phyloP scores from a whole-genome alignment of 2,113 vertebrate species.

The Pavo muticus region DNA sequence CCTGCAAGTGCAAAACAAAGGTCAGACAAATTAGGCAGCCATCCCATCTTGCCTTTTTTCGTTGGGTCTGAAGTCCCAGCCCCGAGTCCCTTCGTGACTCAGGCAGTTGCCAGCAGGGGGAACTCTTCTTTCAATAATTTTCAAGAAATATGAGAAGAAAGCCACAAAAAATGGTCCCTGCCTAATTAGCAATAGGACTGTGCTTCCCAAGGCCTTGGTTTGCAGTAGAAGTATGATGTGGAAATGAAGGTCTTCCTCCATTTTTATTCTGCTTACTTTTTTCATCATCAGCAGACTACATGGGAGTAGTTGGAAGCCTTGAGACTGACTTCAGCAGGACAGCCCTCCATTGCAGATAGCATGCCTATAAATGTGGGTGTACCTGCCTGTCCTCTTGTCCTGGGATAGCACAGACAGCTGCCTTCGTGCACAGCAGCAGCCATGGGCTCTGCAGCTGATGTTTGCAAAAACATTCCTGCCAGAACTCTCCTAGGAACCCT shows the following conservation, averaged over 20 bases:
- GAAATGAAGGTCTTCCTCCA: background rate
- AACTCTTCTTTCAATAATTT: background rate
- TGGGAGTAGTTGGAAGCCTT: rapidly evolving
- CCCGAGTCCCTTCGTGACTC: rapidly evolving
- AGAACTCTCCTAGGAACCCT: background rate
- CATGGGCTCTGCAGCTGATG: rapidly evolving
- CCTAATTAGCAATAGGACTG: background rate
- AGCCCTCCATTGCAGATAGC: background rate
- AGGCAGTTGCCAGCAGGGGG: conserved; percentile 38
- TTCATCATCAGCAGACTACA: background rate
- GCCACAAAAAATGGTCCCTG: background rate
- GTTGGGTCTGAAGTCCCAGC: background rate
- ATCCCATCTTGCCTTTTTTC: background rate
- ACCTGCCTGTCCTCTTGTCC: background rate
- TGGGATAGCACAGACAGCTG: background rate
- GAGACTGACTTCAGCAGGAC: background rate
- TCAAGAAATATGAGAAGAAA: background rate
- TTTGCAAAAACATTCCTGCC: background rate
- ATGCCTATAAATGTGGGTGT: rapidly evolving
- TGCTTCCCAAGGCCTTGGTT: background rate
- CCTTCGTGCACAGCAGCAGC: background rate
- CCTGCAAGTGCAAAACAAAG: background rate
- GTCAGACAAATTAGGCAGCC: rapidly evolving
- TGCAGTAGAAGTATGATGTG: background rate
- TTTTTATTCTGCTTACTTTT: background rate